Conservation (phyloP, 2,797 vertebrate species). For the Gymnocypris eckloni region DNA sequence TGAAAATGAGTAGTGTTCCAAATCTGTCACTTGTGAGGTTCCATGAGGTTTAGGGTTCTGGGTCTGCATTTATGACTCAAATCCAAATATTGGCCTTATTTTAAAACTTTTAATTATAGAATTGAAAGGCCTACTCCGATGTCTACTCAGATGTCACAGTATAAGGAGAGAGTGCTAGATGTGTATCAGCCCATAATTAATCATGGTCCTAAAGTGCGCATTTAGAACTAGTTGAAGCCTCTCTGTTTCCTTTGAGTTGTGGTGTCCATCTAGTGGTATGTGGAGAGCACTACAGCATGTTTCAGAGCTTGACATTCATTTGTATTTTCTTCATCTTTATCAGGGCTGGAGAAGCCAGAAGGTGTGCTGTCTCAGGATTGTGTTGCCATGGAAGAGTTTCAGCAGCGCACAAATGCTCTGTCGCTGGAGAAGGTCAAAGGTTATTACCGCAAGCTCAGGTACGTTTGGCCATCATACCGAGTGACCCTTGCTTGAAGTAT, state of each 20-base stretch:
- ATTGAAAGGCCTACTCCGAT: neutral
- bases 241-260: conserved; percentile 13
- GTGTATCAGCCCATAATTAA: neutral
- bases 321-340: conserved; percentile 43
- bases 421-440: conserved; percentile 97
- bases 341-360: conserved; percentile 89
- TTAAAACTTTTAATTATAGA: neutral
- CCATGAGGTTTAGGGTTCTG: neutral
- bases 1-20: neutral
- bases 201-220: neutral
- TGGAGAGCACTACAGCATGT: conserved; percentile 41
- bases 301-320: neutral
- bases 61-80: neutral
- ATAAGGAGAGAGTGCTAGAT: neutral
- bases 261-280: conserved; percentile 72
- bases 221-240: neutral
- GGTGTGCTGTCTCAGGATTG: conserved; percentile 79
- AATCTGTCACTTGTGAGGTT: neutral
- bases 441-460: conserved; percentile 98
- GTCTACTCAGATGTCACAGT: neutral
- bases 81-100: neutral
- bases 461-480: neutral
- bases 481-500: neutral
- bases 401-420: conserved; percentile 89
- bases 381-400: conserved; percentile 83